Conservation (phyloP, 2,797 vertebrate genomes). For the Sphenodon punctatus region DNA sequence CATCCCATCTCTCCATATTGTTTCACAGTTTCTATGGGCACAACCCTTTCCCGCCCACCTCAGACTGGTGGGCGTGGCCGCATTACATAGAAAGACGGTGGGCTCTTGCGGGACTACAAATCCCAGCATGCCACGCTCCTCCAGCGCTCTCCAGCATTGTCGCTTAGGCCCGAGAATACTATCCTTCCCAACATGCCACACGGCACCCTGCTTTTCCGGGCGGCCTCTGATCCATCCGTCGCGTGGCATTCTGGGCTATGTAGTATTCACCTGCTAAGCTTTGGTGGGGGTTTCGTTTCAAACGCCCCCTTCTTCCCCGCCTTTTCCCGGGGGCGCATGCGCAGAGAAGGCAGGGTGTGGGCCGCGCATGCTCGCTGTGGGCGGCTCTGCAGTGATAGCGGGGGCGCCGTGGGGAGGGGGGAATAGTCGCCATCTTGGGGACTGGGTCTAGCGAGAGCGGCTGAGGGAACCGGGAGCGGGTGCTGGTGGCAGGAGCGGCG, state of each 20-base stretch:
- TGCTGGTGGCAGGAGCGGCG: not conserved
- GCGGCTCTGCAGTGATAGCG: slow-evolving; percentile 71
- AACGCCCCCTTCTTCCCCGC: too few species aligned
- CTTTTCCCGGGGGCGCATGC: slow-evolving; percentile 32
- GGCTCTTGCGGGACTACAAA: slow-evolving; percentile 8
- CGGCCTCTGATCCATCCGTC: rapidly evolving
- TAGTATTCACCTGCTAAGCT: not conserved
- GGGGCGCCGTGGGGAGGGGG: slow-evolving; percentile 56
- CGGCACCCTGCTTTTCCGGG: not conserved
- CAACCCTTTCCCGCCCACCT: too few species aligned
- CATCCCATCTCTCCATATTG: too few species aligned
- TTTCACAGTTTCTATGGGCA: too few species aligned
- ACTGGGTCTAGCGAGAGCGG: not conserved
- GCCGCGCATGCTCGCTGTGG: slow-evolving; percentile 59
- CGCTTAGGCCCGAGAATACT: not conserved
- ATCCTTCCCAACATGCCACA: not conserved
- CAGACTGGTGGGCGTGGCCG: too few species aligned
- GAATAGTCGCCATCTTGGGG: slow-evolving; percentile 75
- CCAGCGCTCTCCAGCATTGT: rapidly evolving
- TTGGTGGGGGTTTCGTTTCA: too few species aligned
- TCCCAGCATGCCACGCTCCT: not conserved
- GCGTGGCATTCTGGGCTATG: not conserved
- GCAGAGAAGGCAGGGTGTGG: not conserved
- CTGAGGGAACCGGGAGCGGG: not conserved
- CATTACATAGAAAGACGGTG: too few species aligned